Evolutionary conservation across 2,113 vertebrate genomes (phyloP), one percentile per base, ranked within the genome.

Genomic region (Seriola quinqueradiata): DNA sequence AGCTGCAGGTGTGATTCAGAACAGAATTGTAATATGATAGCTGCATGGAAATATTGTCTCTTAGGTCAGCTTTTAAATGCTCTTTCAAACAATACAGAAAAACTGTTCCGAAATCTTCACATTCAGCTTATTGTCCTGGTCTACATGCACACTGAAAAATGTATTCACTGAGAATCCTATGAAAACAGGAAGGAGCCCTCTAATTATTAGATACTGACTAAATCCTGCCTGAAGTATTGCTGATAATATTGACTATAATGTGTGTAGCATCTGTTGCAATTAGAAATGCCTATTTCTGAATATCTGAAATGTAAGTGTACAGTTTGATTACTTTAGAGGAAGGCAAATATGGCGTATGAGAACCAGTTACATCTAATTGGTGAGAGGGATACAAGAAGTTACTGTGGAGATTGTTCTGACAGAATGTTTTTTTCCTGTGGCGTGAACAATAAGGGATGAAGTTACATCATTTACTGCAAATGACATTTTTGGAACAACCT

Each of bases 401-500:
- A 83, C 82, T 89, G 87, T 87, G 89, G 78, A 86, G 89, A 90
- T 92, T 88, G 76, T 88, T 88, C 79, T 90, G 85, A 92, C 91
- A 90, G 81, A 82, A 21, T 87, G 25, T 63, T 70, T 76, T 79
- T 69, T 74, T 25, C 46, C 25, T n/a, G 25, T 87, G 44, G 76
- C 64, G 58, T 58, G 40, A 92, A 92, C 88, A 91, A 88, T 90
- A 86, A 61, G 32, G 25, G 75, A 88, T 82, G 64, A 75, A 87
- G 88, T 90, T 92, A 67, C 91, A 91, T 92, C 88, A 92, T 90
- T 90, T 77, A 83, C 66, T 81, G 75, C 72, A 79, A 87, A 83
- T 89, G 72, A 89, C 88, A 89, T 92, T 92, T 92, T 90, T 89
- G 88, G 86, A 89, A 86, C 90, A 90, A 77, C 88, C 85, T 91